Evolutionary conservation across 1,140 invertebrate species (phyloP), one percentile per base, ranked within the genome.

Genomic region (Leptinotarsa undecemlineata): DNA sequence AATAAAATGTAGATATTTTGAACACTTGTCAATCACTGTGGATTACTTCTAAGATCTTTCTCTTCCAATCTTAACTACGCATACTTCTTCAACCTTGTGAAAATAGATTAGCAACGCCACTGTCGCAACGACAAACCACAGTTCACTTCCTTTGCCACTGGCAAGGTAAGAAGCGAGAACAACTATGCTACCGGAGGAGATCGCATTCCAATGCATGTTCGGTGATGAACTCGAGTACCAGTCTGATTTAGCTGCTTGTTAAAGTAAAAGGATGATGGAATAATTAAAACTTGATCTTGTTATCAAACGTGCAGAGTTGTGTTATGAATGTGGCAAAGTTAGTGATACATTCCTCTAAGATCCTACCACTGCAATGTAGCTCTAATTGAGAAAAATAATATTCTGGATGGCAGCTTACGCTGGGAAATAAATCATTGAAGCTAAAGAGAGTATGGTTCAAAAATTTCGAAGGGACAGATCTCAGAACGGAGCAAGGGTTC

Each of bases 151-250:
- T 69, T 76, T 19, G 75, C 75, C 71, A 14, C 47, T 66, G 75
- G 75, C 75, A 76, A 76, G 75, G 75, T 76, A 71, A 76, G 69
- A 71, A 75, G 68, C 68, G 61, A 73, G 71, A 73, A 73, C 68
- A 62, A 71, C 61, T 72, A 64, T 19, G 64, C 74, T 70, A 74
- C 23, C 71, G 71, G 61, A 73, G 60, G 21, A 64, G 61, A 66
- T 69, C 73, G 57, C 73, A 74, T 74, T 74, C 73, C 73, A 47
- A 61, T 17, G 23, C 42, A 5, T 17, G 42, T 17, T 26, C n/a
- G 26, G 26, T 67, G 64, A 42, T 67, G 64, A 67, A 67, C 64
- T 57, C 51, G 51, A 57, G 51, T 57, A 17, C n/a, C 15, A 57
- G 51, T 19, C 51, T 57, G 51, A n/a, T 57, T 57, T 57, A 57